Evolutionary conservation across 1,140 invertebrate species (phyloP).

Genomic region (Eulimnadia texana): DNA sequence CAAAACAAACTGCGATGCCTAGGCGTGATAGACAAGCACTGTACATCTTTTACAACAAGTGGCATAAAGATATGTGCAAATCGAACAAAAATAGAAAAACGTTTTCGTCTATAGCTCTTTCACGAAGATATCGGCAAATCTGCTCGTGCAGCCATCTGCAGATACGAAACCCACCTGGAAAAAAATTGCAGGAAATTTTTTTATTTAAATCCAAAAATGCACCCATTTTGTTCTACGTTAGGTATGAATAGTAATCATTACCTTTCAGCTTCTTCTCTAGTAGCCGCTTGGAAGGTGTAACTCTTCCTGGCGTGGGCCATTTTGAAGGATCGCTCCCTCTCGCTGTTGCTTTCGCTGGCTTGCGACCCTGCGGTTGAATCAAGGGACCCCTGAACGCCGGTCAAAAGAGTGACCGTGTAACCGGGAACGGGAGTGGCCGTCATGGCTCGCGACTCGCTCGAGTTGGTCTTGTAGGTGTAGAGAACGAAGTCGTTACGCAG

Average conservation of each 20-base stretch:
- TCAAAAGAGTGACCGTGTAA: conserved; percentile 30
- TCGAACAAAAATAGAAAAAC: not conserved
- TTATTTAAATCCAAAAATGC: not conserved
- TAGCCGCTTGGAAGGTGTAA: conserved; percentile 38
- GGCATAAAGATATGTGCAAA: conserved; percentile 8
- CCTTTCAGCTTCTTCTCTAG: conserved; percentile 33
- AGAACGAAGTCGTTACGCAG: conserved; percentile 46
- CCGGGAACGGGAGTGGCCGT: conserved; percentile 48
- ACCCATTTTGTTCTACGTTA: not conserved
- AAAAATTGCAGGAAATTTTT: not conserved
- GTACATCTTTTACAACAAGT: not conserved
- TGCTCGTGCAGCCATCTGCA: conserved; percentile 35
- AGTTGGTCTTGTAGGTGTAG: conserved; percentile 36
- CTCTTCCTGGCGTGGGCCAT: conserved; percentile 40
- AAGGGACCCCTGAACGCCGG: conserved; percentile 22
- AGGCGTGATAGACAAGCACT: not conserved
- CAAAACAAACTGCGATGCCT: too few species aligned
- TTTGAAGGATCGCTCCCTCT: conserved; percentile 35
- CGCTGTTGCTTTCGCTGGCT: conserved; percentile 26
- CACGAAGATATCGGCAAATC: conserved; percentile 22
- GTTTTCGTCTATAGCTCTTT: not conserved
- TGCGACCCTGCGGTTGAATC: conserved; percentile 27
- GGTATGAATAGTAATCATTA: too few species aligned
- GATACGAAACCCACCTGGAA: conserved; percentile 32
- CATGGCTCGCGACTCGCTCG: conserved; percentile 34